Percentiles rank a stretch among this genome's conserved stretches.
These are phyloP conservation scores for Drosophila trapezifrons DNA, from an alignment of 1,140 invertebrate species.

Conservation along the genomic window DNA sequence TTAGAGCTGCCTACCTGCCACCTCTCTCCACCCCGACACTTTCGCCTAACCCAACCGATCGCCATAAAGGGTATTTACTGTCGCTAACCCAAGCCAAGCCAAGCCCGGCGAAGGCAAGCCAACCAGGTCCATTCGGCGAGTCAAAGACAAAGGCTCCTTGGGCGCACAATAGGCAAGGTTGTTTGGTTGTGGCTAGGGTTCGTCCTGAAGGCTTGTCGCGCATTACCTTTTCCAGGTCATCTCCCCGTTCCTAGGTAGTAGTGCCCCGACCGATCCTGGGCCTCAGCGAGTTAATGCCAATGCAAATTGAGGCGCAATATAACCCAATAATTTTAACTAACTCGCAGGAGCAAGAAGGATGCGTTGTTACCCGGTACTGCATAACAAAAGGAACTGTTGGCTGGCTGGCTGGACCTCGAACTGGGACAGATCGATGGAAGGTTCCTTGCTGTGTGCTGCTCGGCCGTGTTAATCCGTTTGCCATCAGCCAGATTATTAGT, in stretches of 20 bases:
- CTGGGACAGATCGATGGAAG: slow-evolving; percentile 15
- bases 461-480: slow-evolving; percentile 75
- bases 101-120: background rate
- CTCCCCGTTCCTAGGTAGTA: slow-evolving; percentile 21
- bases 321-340: slow-evolving; percentile 82
- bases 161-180: slow-evolving; percentile 79
- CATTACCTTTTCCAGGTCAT: slow-evolving; percentile 50
- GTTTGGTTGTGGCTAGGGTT: slow-evolving; percentile 74
- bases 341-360: slow-evolving; percentile 47
- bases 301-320: slow-evolving; percentile 83
- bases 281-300: slow-evolving; percentile 77
- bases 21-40: slow-evolving; percentile 8
- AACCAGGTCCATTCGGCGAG: slow-evolving; percentile 45
- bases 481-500: slow-evolving; percentile 82
- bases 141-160: slow-evolving; percentile 58
- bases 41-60: slow-evolving; percentile 34
- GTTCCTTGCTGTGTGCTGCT: slow-evolving; percentile 20
- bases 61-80: slow-evolving; percentile 81
- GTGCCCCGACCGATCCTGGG: background rate
- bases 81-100: slow-evolving; percentile 53
- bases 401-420: background rate
- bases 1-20: background rate
- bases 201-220: slow-evolving; percentile 59
- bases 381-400: slow-evolving; percentile 57
- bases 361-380: slow-evolving; percentile 54